These are phyloP conservation scores for Hipposideros armiger DNA, from an alignment of 2,113 vertebrate species.

Conservation along the genomic window DNA sequence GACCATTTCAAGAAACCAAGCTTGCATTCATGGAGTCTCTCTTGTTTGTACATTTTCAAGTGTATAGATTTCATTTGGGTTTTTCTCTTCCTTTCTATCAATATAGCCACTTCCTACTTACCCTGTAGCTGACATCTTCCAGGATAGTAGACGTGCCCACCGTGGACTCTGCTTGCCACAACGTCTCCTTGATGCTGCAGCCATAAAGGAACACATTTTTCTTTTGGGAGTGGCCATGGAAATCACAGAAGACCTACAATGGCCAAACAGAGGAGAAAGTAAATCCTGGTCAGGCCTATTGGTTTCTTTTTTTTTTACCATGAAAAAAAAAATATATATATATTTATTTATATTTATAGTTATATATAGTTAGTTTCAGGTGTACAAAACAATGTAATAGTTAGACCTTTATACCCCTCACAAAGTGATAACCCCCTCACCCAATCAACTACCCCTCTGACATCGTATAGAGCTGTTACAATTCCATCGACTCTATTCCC, in stretches of 20 bases:
- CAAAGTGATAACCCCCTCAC: too few species aligned
- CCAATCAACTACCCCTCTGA: too few species aligned
- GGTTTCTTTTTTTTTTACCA: neutral
- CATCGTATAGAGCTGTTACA: too few species aligned
- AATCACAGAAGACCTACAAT: slow-evolving; percentile 95
- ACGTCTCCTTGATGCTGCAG: slow-evolving; percentile 95
- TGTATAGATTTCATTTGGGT: neutral
- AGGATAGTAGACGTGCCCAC: slow-evolving; percentile 86
- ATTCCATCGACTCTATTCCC: too few species aligned
- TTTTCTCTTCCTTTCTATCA: neutral
- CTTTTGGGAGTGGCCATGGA: slow-evolving; percentile 96
- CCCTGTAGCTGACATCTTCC: slow-evolving; percentile 94
- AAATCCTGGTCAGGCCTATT: neutral
- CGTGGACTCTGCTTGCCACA: slow-evolving; percentile 92
- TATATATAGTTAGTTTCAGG: too few species aligned
- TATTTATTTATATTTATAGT: too few species aligned
- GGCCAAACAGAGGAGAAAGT: neutral
- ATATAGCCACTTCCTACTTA: slow-evolving; percentile 70
- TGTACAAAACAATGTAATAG: too few species aligned
- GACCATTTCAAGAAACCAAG: neutral
- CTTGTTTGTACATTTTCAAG: neutral
- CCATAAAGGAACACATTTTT: slow-evolving; percentile 97
- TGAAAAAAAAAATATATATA: too few species aligned
- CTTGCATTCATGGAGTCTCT: neutral
- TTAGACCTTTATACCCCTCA: too few species aligned